Percentiles rank a stretch among this genome's conserved stretches.
phyloP scores from a whole-genome alignment of 2,888 invertebrate genomes.

The Idaea biselata region DNA sequence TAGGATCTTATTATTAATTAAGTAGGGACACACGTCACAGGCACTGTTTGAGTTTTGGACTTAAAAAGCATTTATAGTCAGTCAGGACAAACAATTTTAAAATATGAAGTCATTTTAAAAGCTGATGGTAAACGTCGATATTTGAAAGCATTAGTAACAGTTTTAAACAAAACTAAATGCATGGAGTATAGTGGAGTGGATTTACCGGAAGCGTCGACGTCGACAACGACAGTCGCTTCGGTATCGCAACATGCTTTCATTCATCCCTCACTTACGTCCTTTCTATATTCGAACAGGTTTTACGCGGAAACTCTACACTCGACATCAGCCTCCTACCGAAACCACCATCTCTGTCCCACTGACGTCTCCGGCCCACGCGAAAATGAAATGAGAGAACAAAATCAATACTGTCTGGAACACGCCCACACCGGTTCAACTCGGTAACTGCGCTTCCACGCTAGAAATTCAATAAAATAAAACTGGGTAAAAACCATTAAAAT shows the following conservation, averaged over 20 bases:
- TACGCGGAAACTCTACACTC: conserved; percentile 76
- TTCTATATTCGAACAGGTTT: conserved; percentile 49
- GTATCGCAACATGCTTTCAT: conserved; percentile 79
- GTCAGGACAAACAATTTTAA: no score
- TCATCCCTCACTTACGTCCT: conserved; percentile 73
- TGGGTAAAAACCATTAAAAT: conserved; percentile 74
- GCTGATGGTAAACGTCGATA: conserved; percentile 11
- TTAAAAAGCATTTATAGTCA: no score
- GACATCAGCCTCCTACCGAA: conserved; percentile 60
- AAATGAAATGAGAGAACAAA: conserved; percentile 66
- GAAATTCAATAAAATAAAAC: conserved; percentile 79
- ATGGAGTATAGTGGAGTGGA: conserved; percentile 71
- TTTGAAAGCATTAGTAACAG: conserved; percentile 44
- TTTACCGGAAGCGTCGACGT: conserved; percentile 78
- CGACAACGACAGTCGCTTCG: conserved; percentile 77
- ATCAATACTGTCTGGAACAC: conserved; percentile 79
- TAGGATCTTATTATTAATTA: conserved; percentile 14
- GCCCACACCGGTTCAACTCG: conserved; percentile 74
- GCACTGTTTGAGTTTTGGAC: no score
- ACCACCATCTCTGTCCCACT: conserved; percentile 55
- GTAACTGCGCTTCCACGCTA: conserved; percentile 77
- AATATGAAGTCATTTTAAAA: no score
- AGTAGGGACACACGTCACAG: no score
- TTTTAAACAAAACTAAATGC: conserved; percentile 73
- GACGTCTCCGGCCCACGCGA: conserved; percentile 37